Percentiles rank a stretch among this genome's conserved stretches.
Evolutionary conservation across 1,140 invertebrate species (phyloP).

Genomic region (Pygmarrhopalites habei): DNA sequence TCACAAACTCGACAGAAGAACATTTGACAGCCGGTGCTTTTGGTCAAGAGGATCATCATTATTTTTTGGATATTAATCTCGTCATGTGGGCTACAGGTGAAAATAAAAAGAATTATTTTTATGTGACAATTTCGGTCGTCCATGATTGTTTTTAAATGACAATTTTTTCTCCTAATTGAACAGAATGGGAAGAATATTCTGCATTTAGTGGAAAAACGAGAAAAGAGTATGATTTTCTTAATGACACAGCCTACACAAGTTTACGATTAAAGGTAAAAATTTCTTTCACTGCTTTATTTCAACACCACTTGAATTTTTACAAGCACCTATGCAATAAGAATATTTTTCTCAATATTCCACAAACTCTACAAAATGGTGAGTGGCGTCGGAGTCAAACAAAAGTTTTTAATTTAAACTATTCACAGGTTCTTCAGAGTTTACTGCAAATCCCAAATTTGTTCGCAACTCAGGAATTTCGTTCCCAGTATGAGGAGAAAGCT

Average conservation of each 20-base stretch:
- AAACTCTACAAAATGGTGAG: too few relatives aligned
- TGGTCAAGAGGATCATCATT: conserved; percentile 55
- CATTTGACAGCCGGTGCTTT: conserved; percentile 51
- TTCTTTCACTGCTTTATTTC: background rate
- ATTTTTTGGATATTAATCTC: conserved; percentile 57
- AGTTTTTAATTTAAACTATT: conserved; percentile 18
- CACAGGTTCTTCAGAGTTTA: conserved; percentile 55
- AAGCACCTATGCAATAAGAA: too few relatives aligned
- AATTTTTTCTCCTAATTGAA: too few relatives aligned
- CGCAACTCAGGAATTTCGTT: conserved; percentile 55
- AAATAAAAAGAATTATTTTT: too few relatives aligned
- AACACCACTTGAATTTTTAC: conserved; percentile 6
- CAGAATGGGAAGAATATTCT: conserved; percentile 47
- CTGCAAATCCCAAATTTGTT: conserved; percentile 60
- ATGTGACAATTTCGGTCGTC: background rate
- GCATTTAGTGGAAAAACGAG: conserved; percentile 50
- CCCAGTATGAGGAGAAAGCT: conserved; percentile 54
- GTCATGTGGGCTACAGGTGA: conserved; percentile 50
- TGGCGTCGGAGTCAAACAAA: too few relatives aligned
- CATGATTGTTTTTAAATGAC: too few relatives aligned
- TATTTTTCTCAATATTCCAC: too few relatives aligned
- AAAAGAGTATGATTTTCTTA: conserved; percentile 53
- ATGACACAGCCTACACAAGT: conserved; percentile 50
- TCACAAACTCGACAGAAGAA: conserved; percentile 55
- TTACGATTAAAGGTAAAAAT: conserved; percentile 52